Evolutionary conservation across 2,888 invertebrate species (phyloP).

Genomic region (Aphidius colemani): DNA sequence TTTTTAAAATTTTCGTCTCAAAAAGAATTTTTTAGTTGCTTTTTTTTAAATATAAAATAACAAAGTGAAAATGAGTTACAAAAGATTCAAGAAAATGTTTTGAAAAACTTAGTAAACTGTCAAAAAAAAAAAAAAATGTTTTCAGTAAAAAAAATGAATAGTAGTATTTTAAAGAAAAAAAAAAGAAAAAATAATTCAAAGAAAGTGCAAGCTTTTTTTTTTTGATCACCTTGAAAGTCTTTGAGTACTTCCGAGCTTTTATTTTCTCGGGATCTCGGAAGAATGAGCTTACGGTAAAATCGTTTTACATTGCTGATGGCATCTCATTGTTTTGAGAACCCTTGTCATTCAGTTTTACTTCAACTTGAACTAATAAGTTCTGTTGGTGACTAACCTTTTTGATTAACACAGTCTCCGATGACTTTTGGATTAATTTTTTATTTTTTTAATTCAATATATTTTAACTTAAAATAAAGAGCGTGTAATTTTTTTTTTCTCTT

Average conservation of each 20-base stretch:
- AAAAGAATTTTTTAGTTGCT: no score
- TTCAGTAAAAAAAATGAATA: no score
- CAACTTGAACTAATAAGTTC: slow-evolving; percentile 25
- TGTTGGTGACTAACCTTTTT: slow-evolving; percentile 17
- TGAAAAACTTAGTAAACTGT: no score
- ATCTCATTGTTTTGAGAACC: slow-evolving; percentile 27
- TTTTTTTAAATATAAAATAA: no score
- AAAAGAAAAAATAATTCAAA: not conserved
- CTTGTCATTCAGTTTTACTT: slow-evolving; percentile 22
- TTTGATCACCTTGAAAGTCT: slow-evolving; percentile 11
- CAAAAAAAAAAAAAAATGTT: no score
- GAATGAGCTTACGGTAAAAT: slow-evolving; percentile 23
- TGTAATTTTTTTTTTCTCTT: not conserved
- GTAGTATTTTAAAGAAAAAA: not conserved
- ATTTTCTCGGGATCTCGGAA: not conserved
- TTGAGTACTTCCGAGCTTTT: not conserved
- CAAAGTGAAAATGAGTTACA: no score
- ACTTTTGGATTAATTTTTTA: slow-evolving; percentile 14
- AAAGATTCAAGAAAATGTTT: no score
- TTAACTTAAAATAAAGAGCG: not conserved
- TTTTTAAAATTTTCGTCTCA: no score
- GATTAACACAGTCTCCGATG: slow-evolving; percentile 12
- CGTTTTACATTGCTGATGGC: slow-evolving; percentile 32
- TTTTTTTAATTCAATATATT: not conserved
- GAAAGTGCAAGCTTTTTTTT: slow-evolving; percentile 8